Evolutionary conservation across 2,888 invertebrate genomes (phyloP), one percentile per base, ranked within the genome.

Genomic region (Loripinus fragilis): DNA sequence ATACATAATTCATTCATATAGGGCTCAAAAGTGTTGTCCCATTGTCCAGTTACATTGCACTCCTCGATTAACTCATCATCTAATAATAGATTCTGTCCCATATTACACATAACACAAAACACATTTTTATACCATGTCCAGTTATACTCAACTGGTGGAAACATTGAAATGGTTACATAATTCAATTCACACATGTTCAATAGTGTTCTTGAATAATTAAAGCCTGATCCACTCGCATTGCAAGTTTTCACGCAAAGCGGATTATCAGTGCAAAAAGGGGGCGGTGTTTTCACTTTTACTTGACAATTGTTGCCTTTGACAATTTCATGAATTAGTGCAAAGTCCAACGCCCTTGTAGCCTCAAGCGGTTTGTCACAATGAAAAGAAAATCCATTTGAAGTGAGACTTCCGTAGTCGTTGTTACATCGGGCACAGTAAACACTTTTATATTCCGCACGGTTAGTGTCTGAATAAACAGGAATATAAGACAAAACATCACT

Each of bases 401-500:
- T 17, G 7, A 68, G 10, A 15, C 8, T n/a, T 8, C 48, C 68
- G 28, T 28, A 33, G 7, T 68, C 28, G 12, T 35, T 35, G 30
- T 68, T 28, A 30, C 68, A 68, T 0, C 68, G 42, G 1, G 68
- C 68, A 68, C 68, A 68, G 28, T 68, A 68, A 15, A 45, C 48
- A 38, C 41, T 68, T 45, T 38, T 68, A 35, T 68, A 68, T 17
- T 42, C 48, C 28, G 33, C 42, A 20, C 7, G 23, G 30, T 30
- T 45, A 23, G 10, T 17, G 7, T 20, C 25, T 17, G 68, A 68
- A 15, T 42, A 45, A 8, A 68, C 68, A 28, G 68, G 68, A 60
- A 60, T 30, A 33, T 8, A 60, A 2, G 30, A 10, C 8, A 60
- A 17, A 17, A 60, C 33, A 20, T 60, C 33, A 7, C 20, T 28